phyloP scores from a whole-genome alignment of 2,113 vertebrate species.

The Donacobius atricapilla region DNA sequence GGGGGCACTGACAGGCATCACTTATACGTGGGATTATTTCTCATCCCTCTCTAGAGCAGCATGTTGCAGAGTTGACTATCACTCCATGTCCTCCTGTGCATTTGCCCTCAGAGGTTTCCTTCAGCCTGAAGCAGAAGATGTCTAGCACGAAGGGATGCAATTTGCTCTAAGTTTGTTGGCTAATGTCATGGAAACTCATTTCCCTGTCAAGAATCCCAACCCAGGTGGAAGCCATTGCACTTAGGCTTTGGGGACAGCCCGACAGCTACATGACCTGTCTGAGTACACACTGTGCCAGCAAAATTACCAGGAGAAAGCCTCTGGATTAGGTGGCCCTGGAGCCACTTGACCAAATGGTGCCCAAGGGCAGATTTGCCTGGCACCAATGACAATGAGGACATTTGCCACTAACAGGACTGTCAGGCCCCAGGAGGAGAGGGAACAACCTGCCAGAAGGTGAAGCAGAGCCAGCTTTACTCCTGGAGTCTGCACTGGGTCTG shows the following conservation, averaged over 20 bases:
- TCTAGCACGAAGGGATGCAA: accelerated
- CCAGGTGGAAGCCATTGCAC: background rate
- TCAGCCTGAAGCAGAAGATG: background rate
- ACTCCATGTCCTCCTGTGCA: background rate
- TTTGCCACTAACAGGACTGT: background rate
- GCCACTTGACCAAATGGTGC: background rate
- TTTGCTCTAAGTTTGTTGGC: background rate
- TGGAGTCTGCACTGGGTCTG: background rate
- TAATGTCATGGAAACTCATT: background rate
- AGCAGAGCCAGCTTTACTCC: background rate
- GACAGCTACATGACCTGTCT: background rate
- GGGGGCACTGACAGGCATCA: background rate
- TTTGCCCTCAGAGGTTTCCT: background rate
- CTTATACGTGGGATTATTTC: background rate
- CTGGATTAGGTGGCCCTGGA: background rate
- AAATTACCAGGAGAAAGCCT: background rate
- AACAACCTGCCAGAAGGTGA: background rate
- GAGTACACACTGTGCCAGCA: background rate
- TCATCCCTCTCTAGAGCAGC: background rate
- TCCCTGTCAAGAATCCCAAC: background rate
- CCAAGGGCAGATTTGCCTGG: background rate
- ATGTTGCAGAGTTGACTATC: accelerated
- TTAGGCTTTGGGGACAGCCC: background rate
- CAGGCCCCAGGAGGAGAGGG: background rate
- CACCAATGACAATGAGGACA: background rate